These are phyloP conservation scores for Charina bottae DNA, from an alignment of 2,113 vertebrate genomes.

Conservation along the genomic window DNA sequence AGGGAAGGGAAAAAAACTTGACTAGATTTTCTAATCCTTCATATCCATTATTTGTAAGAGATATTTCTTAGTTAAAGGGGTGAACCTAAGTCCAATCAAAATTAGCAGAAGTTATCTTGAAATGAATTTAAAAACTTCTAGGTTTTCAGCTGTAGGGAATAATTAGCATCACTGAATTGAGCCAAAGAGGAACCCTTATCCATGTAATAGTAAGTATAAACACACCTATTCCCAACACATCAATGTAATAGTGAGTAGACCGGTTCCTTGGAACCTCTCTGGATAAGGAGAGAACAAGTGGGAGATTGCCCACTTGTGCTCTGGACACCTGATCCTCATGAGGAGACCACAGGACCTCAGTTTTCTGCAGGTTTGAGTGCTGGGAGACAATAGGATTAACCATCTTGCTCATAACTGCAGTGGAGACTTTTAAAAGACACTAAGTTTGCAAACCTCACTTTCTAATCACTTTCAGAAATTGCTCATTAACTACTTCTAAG, in stretches of 20 bases:
- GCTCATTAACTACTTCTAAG: too few species aligned
- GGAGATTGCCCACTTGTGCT: not conserved
- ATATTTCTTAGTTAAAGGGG: not conserved
- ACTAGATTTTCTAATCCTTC: not conserved
- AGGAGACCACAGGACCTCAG: too few species aligned
- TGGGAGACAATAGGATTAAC: too few species aligned
- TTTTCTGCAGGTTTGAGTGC: too few species aligned
- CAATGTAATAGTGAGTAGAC: not conserved
- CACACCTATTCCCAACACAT: accelerated
- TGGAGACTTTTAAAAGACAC: too few species aligned
- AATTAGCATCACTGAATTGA: not conserved
- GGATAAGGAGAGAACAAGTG: not conserved
- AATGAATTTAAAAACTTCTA: constrained; percentile 7
- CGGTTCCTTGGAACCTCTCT: not conserved
- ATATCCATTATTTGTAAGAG: not conserved
- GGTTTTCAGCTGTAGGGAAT: not conserved
- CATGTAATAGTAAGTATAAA: not conserved
- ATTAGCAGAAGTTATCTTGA: not conserved
- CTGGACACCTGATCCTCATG: too few species aligned
- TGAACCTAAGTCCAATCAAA: not conserved
- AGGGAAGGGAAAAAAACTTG: accelerated
- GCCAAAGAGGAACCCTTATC: not conserved
- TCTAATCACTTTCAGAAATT: too few species aligned
- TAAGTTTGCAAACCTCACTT: too few species aligned
- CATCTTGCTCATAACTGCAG: too few species aligned